Base-by-base conservation (phyloP, 2,113 vertebrate species). In the Urocitellus parryii region DNA sequence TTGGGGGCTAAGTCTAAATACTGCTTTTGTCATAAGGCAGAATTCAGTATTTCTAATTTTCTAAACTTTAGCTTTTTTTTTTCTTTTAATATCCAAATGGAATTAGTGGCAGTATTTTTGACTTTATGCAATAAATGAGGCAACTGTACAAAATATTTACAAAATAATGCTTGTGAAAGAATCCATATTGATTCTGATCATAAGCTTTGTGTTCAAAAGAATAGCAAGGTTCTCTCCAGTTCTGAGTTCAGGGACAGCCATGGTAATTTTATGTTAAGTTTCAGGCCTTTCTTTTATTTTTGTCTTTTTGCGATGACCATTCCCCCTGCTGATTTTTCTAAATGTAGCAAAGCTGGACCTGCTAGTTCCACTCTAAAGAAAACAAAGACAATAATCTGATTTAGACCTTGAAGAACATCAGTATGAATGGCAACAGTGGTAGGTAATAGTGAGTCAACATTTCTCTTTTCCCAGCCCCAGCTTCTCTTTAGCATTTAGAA, bases 341-440 rank as follows among this genome's bases (percentile, higher is more conserved):
- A 98, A 96, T 88, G 93, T 90, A 94, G 87, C 92, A 88, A 96
- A 74, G 29, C 61, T 45, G 82, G 56, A 8, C 91, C 8, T 20
- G 84, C 79, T 94, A 42, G 63, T 92, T 98, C 96, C 90, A 76
- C 5, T 1, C 77, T 51, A 48, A 95, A 94, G 92, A 96, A 97
- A 96, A 96, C 78, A 95, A 82, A 95, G 93, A 82, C 96, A 96
- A 97, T 48, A 87, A 90, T 91, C 97, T 97, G 96, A 96, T 95
- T 96, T 95, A 89, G 97, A 94, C 45, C 7, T 29, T 87, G 96
- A 90, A 45, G 81, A 94, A 48, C 82, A 94, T 91, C 83, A 25
- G 48, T 42, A 34, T 85, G 77, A 96, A 88, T 83, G 95, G 48
- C 86, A 80, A 27, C 80, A 61, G 90, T 53, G 8, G 78, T 56